Percentiles rank a stretch among this genome's conserved stretches.
Conservation (phyloP, 2,113 vertebrate species). For the Cyphotilapia sp. region DNA sequence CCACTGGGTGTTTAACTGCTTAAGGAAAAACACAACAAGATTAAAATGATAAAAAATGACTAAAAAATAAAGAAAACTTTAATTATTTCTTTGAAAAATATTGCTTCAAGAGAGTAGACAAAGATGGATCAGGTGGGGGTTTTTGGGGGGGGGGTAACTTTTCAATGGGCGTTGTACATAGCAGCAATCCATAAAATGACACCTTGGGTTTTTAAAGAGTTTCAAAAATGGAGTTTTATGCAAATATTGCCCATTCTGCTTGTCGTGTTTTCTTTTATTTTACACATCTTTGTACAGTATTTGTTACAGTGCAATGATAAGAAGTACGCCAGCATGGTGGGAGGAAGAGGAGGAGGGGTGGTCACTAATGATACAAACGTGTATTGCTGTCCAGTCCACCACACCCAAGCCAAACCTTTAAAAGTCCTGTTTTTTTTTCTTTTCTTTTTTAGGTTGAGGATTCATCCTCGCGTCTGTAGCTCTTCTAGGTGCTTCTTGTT, state of each 20-base stretch:
- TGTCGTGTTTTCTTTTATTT: slow-evolving; percentile 24
- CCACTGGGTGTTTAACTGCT: neutral
- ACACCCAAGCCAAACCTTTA: neutral
- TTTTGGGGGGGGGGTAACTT: neutral
- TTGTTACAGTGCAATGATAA: slow-evolving; percentile 84
- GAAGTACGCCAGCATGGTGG: neutral
- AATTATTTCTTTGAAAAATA: neutral
- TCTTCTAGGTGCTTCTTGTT: slow-evolving; percentile 47
- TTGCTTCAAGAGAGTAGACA: neutral
- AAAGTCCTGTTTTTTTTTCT: neutral
- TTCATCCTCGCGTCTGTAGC: neutral
- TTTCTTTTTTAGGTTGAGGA: neutral
- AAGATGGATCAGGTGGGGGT: accelerated
- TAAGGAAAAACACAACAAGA: neutral
- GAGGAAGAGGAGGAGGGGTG: neutral
- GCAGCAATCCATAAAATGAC: slow-evolving; percentile 34
- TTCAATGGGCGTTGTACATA: neutral
- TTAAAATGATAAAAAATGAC: neutral
- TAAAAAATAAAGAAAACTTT: neutral
- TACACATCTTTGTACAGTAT: slow-evolving; percentile 77
- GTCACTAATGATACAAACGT: neutral
- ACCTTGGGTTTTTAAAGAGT: neutral
- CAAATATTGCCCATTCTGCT: neutral
- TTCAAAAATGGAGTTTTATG: neutral
- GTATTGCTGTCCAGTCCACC: slow-evolving; percentile 14